Base-by-base conservation (phyloP, 1,140 invertebrate species). In the Batillaria attramentaria region DNA sequence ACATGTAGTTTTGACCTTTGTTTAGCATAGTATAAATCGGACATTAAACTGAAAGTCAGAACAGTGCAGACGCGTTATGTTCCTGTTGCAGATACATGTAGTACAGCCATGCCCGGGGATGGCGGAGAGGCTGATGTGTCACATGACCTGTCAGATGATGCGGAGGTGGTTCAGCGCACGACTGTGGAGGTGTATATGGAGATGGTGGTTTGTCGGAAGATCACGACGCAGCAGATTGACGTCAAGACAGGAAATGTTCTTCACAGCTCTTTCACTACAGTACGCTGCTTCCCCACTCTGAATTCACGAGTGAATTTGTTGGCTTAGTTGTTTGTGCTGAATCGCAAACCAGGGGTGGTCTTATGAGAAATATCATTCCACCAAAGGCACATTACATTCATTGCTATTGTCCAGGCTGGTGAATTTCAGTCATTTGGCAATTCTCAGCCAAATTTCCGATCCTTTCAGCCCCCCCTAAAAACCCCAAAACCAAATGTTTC, bases 181-280 rank as follows among this genome's bases (percentile, higher is more conserved):
- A 74, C 46, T 3, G 72, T 74, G 31, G 50, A 74, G 28, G 46
- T 60, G 20, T 74, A 33, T 37, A 35, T 74, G 31, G 60, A 60
- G 50, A 57, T 74, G 72, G 54, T 74, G 4, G 72, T 74, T 28
- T 62, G 72, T 65, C 54, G 72, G 13, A 75, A 62, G 24, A 57
- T 39, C 73, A 43, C 39, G n/a, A 62, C 39, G 46, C 60, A 75
- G 24, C 31, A 35, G 0, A n/a, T 75, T 33, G 31, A 75, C 31
- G 35, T n/a, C 37, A 42, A 41, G 6, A 75, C 73, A 65, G 73
- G 73, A 1, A 41, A 65, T 41, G 18, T 75, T 20, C 6, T 65
- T 39, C 35, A 57, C 20, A 62, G 35, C 28, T 31, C 46, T 16
- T 33, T 57, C 18, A 75, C 13, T n/a, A 65, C 73, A n/a, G 73